A percentile compares a stretch with the other conserved stretches of the same genome.
phyloP scores from a whole-genome alignment of 1,140 invertebrate genomes.

The Drosophila murphyi region DNA sequence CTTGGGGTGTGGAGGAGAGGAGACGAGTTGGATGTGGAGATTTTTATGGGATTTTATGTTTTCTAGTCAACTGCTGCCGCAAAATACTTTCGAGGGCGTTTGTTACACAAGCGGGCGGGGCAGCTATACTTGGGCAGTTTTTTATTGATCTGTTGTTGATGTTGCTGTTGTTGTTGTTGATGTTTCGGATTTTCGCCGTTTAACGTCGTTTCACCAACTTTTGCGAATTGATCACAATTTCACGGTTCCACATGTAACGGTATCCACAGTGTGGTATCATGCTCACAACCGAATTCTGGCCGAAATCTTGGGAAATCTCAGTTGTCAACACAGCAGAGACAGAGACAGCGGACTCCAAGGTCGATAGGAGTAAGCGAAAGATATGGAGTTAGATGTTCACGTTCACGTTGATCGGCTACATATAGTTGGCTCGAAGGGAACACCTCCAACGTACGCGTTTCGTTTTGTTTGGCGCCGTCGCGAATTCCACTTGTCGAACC shows the following conservation, averaged over 20 bases:
- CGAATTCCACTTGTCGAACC: constrained; percentile 3
- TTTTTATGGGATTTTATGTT: constrained; percentile 13
- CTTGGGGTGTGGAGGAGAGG: neutral
- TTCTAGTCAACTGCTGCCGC: constrained; percentile 75
- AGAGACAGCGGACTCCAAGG: neutral
- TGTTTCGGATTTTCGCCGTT: constrained; percentile 21
- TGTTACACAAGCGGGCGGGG: constrained; percentile 19
- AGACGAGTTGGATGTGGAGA: neutral
- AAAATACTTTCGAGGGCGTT: constrained; percentile 46
- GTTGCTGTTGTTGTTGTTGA: constrained; percentile 6
- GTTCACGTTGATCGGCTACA: constrained; percentile 56
- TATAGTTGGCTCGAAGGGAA: constrained; percentile 45
- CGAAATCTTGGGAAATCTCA: constrained; percentile 17
- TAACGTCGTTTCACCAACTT: constrained; percentile 94
- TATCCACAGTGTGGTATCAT: constrained; percentile 89
- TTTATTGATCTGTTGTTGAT: neutral
- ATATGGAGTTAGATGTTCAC: neutral
- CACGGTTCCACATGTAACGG: constrained; percentile 94
- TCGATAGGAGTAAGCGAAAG: neutral
- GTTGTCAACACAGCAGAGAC: constrained; percentile 2
- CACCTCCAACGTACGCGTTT: constrained; percentile 63
- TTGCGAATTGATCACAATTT: constrained; percentile 95
- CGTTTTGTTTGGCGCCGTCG: constrained; percentile 65
- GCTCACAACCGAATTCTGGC: constrained; percentile 69
- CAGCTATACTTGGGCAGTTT: constrained; percentile 25